phyloP scores from a whole-genome alignment of 2,797 vertebrate species.

The Buphagus erythrorhynchus region DNA sequence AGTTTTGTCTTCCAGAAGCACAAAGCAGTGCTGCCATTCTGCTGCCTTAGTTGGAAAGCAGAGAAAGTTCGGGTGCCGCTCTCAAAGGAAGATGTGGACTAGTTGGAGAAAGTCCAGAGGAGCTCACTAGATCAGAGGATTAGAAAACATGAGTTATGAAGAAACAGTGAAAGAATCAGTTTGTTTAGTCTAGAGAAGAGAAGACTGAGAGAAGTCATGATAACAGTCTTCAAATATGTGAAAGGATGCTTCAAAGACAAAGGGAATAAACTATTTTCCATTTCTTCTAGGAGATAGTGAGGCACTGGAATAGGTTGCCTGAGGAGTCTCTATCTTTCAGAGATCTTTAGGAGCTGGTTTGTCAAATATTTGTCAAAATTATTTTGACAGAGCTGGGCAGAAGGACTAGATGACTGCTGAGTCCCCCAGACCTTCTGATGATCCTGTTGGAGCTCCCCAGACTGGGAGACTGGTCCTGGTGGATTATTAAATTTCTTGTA shows the following conservation, averaged over 20 bases:
- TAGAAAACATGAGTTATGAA: constrained; percentile 62
- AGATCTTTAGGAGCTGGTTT: not conserved
- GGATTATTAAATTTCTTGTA: not conserved
- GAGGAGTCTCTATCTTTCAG: not conserved
- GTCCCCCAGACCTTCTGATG: not conserved
- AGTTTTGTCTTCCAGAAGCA: not conserved
- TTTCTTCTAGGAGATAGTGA: not conserved
- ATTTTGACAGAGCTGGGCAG: not conserved
- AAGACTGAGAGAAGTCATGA: constrained; percentile 25
- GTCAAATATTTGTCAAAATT: not conserved
- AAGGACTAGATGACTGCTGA: not conserved
- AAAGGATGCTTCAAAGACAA: constrained; percentile 42
- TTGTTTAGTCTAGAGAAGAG: constrained; percentile 65
- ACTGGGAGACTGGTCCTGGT: not conserved
- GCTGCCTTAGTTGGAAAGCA: constrained; percentile 57
- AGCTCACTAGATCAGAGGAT: constrained; percentile 59
- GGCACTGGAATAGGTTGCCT: not conserved
- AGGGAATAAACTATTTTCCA: constrained; percentile 1
- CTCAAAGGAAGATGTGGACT: not conserved
- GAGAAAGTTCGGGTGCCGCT: not conserved
- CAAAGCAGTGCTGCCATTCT: not conserved
- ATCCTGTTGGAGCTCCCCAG: not conserved
- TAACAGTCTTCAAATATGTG: constrained; percentile 55
- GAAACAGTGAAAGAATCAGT: constrained; percentile 33
- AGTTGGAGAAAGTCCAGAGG: constrained; percentile 58